phyloP scores from a whole-genome alignment of 2,113 vertebrate genomes.

The Dipodomys merriami region DNA sequence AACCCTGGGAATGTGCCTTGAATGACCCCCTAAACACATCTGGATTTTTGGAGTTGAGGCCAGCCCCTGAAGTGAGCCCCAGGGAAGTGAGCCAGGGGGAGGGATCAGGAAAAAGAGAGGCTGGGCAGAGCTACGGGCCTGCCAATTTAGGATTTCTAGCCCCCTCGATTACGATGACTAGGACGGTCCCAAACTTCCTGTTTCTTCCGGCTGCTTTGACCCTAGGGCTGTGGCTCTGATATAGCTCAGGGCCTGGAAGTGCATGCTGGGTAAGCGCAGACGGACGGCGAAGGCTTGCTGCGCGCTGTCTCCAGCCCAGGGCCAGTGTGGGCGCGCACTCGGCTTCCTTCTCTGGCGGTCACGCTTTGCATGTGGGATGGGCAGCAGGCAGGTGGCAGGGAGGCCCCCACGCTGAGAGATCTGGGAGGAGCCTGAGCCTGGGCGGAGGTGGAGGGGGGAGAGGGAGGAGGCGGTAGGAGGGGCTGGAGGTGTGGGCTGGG shows the following conservation, averaged over 20 bases:
- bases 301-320: slow-evolving; percentile 54
- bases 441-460: slow-evolving; percentile 44
- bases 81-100: slow-evolving; percentile 71
- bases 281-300: slow-evolving; percentile 53
- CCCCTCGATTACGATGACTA: slow-evolving; percentile 8
- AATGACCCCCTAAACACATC: slow-evolving; percentile 80
- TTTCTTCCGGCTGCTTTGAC: slow-evolving; percentile 81
- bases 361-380: slow-evolving; percentile 78
- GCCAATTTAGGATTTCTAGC: slow-evolving; percentile 58
- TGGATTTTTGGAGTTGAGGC: slow-evolving; percentile 79
- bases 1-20: slow-evolving; percentile 79
- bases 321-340: slow-evolving; percentile 70
- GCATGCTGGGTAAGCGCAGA: slow-evolving; percentile 83
- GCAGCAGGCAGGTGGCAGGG: slow-evolving; percentile 80
- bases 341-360: slow-evolving; percentile 71
- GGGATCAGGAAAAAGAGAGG: slow-evolving; percentile 43
- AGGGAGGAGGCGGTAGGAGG: slow-evolving; percentile 47
- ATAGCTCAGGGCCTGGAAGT: slow-evolving; percentile 79
- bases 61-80: slow-evolving; percentile 79
- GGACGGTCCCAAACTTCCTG: slow-evolving; percentile 81
- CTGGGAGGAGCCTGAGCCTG: slow-evolving; percentile 58
- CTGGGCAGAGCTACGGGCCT: slow-evolving; percentile 24
- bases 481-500: slow-evolving; percentile 53
- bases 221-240: slow-evolving; percentile 76
- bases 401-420: slow-evolving; percentile 65